These are phyloP conservation scores for Gasterosteus aculeatus DNA, from an alignment of 2,113 vertebrate genomes.

Conservation along the genomic window DNA sequence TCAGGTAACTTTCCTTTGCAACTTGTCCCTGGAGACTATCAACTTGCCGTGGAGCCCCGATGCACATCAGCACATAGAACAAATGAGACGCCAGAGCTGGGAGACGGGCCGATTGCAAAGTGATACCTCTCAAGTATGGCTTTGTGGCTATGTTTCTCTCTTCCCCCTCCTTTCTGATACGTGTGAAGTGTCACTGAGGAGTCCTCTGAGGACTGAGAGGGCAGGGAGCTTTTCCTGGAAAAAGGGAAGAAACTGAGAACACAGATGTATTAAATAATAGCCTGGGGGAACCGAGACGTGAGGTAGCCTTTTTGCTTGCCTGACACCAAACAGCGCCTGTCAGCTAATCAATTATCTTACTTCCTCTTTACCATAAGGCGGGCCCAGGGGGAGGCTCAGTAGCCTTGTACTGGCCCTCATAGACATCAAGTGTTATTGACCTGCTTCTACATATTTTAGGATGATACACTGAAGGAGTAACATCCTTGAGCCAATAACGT, in stretches of 20 bases:
- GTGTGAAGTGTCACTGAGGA: constrained; percentile 75
- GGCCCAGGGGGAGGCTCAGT: constrained; percentile 34
- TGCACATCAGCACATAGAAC: constrained; percentile 78
- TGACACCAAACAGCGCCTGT: constrained; percentile 59
- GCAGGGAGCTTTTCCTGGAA: constrained; percentile 73
- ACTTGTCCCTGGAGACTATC: constrained; percentile 75
- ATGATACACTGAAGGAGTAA: neutral
- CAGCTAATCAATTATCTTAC: constrained; percentile 72
- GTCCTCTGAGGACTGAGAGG: constrained; percentile 67
- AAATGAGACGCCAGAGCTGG: constrained; percentile 76
- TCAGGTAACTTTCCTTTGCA: constrained; percentile 76
- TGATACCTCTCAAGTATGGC: constrained; percentile 77
- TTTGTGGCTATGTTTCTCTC: constrained; percentile 64
- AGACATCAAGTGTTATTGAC: constrained; percentile 30
- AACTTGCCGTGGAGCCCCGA: constrained; percentile 76
- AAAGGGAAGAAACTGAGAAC: constrained; percentile 71
- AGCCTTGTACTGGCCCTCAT: constrained; percentile 25
- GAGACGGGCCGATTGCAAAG: constrained; percentile 77
- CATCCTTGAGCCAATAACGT: constrained; percentile 15
- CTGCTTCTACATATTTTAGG: constrained; percentile 26
- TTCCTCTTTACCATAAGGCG: constrained; percentile 63
- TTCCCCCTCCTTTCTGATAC: constrained; percentile 55
- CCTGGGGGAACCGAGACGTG: constrained; percentile 52
- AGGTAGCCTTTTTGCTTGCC: constrained; percentile 50
- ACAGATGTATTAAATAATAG: constrained; percentile 73